Evolutionary conservation across 2,113 vertebrate genomes (phyloP), one percentile per base, ranked within the genome.

Genomic region (Notarius quadriscutis): DNA sequence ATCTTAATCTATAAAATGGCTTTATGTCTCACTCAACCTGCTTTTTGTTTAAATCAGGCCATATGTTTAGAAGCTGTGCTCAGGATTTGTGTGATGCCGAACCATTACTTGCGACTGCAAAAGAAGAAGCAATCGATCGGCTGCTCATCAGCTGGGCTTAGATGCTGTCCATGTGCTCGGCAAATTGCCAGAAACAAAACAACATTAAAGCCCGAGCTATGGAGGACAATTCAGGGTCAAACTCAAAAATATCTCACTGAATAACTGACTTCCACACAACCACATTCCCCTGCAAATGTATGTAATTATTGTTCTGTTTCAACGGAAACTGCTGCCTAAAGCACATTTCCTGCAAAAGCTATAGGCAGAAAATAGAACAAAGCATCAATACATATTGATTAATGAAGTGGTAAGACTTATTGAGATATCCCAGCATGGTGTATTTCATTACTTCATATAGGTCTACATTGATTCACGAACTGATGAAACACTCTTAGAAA

Each of bases 141-240:
- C 58, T 71, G 77, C 87, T 87, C 84, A 51, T 84, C 88, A 84
- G 71, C 60, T 25, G 8, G 77, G 90, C 84, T 91, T 88, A 89
- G 80, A 71, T 53, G n/a, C 81, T 22, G 67, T 74, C 10, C 34
- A 34, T 67, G 30, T 41, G 51, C 58, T 77, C 75, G 69, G 67
- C 67, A 85, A 82, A 85, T 84, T 88, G 84, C 65, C 82, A 87
- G 17, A 27, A 81, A 27, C 82, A 84, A 84, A 74, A 87, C 9
- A 22, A 11, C 55, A 22, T 2, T 15, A 25, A 80, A 5, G 14
- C 57, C 18, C n/a, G 25, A 85, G 27, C 30, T 48, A 17, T 57
- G 11, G 55, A 18, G 30, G 57, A 10, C 79, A 81, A 55, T 62
- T 48, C 30, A 63, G 58, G 80, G 60, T 82, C 80, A 69, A 71